phyloP scores from a whole-genome alignment of 2,113 vertebrate species.

The Eurystomus gularis region DNA sequence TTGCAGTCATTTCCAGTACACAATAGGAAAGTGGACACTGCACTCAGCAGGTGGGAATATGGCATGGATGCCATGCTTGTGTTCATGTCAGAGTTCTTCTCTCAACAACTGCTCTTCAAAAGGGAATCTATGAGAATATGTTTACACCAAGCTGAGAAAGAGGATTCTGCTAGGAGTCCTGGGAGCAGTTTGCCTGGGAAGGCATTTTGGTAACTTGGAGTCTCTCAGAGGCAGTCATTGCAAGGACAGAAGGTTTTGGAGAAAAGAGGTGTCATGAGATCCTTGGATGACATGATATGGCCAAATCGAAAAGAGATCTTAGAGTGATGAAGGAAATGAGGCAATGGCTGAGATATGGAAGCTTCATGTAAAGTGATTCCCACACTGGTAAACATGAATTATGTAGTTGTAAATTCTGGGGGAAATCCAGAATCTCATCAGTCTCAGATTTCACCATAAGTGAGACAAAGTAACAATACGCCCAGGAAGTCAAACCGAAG shows the following conservation, averaged over 20 bases:
- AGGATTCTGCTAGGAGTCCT: background rate
- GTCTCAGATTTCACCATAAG: background rate
- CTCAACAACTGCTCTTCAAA: fast-evolving
- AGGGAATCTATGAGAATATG: background rate
- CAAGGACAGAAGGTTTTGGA: background rate
- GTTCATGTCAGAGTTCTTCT: fast-evolving
- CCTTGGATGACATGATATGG: background rate
- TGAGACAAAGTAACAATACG: background rate
- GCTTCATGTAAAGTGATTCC: background rate
- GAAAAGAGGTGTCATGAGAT: background rate
- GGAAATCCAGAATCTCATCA: background rate
- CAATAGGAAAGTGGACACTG: background rate
- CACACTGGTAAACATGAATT: background rate
- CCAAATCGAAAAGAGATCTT: background rate
- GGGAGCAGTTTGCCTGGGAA: background rate
- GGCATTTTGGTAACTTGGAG: background rate
- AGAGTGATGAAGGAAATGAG: background rate
- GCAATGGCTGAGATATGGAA: background rate
- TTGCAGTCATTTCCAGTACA: background rate
- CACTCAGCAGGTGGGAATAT: background rate
- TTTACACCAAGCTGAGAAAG: background rate
- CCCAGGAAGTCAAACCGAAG: background rate
- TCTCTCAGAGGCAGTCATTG: background rate
- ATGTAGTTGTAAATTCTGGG: background rate
- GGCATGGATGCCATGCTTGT: fast-evolving